phyloP scores from a whole-genome alignment of 2,888 invertebrate genomes.

The Julus scanicus region DNA sequence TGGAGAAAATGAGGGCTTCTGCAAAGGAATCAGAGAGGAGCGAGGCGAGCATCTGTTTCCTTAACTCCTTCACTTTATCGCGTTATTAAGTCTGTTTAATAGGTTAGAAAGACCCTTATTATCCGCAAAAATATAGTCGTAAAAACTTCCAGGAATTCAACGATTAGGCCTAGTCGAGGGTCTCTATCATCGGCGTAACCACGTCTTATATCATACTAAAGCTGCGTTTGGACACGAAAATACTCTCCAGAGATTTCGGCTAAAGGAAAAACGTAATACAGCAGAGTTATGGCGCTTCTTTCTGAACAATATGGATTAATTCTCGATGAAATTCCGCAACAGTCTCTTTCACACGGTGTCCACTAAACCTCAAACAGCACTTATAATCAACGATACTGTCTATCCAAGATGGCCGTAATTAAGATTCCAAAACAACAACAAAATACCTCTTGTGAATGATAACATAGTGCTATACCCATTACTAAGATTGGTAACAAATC shows the following conservation, averaged over 20 bases:
- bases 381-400: no score
- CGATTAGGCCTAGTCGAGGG: neutral
- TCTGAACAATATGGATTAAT: neutral
- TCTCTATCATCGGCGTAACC: neutral
- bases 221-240: neutral
- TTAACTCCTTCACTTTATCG: slow-evolving; percentile 40
- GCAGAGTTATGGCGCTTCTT: neutral
- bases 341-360: no score
- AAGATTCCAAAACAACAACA: no score
- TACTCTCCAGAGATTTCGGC: neutral
- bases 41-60: slow-evolving; percentile 6
- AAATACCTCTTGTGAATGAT: no score
- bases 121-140: slow-evolving; percentile 41
- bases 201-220: neutral
- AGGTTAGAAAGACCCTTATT: slow-evolving; percentile 40
- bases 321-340: neutral
- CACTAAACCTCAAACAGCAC: no score
- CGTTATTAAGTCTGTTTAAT: slow-evolving; percentile 38
- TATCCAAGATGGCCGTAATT: no score
- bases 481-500: no score
- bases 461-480: no score
- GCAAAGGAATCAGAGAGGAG: neutral
- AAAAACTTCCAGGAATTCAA: slow-evolving; percentile 35
- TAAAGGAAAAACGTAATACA: neutral
- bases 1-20: neutral